Percentiles rank a stretch among this genome's conserved stretches.
Conservation (phyloP, 2,113 vertebrate species). For the Camelus bactrianus region DNA sequence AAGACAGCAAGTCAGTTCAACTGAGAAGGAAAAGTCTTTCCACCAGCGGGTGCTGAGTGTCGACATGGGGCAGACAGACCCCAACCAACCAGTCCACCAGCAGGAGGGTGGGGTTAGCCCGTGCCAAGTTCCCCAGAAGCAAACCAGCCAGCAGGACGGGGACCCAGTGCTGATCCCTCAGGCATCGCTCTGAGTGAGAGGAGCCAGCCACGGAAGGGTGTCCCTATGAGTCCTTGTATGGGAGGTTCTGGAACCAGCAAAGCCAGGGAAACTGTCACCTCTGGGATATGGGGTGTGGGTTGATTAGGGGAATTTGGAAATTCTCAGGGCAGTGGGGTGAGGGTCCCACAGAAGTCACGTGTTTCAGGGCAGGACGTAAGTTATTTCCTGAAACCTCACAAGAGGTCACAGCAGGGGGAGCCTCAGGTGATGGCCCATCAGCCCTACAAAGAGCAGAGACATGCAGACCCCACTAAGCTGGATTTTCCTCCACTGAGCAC, state of each 20-base stretch:
- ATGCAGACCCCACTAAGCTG: too few relatives aligned
- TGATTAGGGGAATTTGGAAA: not conserved
- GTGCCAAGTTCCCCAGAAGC: fast-evolving
- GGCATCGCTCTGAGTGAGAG: fast-evolving
- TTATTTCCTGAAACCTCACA: not conserved
- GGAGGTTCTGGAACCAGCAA: not conserved
- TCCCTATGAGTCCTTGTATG: fast-evolving
- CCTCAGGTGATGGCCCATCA: not conserved
- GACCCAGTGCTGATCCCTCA: fast-evolving
- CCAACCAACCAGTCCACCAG: not conserved
- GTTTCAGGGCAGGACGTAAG: not conserved
- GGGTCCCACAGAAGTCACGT: not conserved
- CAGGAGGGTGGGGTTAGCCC: not conserved
- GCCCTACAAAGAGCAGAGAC: not conserved
- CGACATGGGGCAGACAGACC: not conserved
- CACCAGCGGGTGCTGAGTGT: not conserved
- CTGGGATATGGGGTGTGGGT: not conserved
- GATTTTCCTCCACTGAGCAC: not conserved
- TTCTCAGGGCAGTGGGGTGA: not conserved
- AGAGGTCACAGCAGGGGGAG: not conserved
- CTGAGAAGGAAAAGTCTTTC: not conserved
- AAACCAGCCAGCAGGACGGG: too few relatives aligned
- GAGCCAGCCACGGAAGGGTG: not conserved
- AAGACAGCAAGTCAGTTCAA: not conserved
- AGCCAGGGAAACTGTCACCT: not conserved